Evolutionary conservation across 37 sponge, comb jelly and placozoan species (phyloP), one percentile per base, ranked within the genome.

Genomic region (Spongilla lacustris): DNA sequence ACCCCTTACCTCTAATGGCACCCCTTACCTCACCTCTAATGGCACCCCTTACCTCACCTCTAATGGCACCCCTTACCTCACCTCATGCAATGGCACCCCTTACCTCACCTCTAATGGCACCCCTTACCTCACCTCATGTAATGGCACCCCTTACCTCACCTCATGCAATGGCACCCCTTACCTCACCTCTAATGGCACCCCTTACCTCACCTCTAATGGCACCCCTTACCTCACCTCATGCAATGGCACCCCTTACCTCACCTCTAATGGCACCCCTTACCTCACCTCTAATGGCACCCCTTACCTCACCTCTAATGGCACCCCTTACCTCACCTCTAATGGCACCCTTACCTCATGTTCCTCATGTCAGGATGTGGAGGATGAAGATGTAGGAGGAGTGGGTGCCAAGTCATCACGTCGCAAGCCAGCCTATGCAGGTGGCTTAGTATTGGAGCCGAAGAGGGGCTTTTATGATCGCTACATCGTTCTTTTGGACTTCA

Each of bases 371-470:
- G 93, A 79, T 24, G 91, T 32, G 23, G 88, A 85, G 22, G 84
- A 77, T 34, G 95, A 81, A n/a, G 87, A 37, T 11, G 27, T 23
- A 24, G 84, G 11, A 12, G 9, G 66, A 69, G 76, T 67, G 58
- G 25, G 31, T 73, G 82, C 58, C 67, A 80, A 27, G 68, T n/a
- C 24, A 46, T 77, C 21, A 36, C 89, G 90, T 26, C 81, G 88
- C 5, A 99, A 99, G 72, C 87, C 98, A 21, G 83, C 97, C 23
- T 99, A 97, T 71, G 68, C 95, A 21, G 99, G 97, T 23, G 99
- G 99, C 11, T 82, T 99, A 41, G 99, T 99, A 1, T 75, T 99
- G 73, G 99, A 99, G 29, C 99, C 99, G 21, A 97, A 97, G 77
- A 92, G 88, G 71, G 99, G 98, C 22, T 80, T 91, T 28, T 91